These are phyloP conservation scores for Trematocara nigrifrons DNA, from an alignment of 2,113 vertebrate genomes.

Conservation along the genomic window DNA sequence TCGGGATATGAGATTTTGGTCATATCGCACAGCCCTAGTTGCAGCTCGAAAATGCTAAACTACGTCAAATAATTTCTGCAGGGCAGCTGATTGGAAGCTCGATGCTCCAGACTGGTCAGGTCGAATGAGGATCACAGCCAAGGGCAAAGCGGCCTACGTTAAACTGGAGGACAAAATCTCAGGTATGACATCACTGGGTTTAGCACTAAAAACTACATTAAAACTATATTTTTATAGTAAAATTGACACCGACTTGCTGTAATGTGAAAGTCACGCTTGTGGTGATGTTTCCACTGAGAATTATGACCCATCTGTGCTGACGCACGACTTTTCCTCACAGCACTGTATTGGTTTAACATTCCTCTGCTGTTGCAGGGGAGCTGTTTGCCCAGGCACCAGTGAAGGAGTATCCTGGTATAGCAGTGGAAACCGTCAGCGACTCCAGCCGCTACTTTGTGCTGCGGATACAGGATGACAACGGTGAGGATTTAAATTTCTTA, in stretches of 20 bases:
- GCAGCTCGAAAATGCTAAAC: background rate
- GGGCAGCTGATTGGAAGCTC: conserved; percentile 96
- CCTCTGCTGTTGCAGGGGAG: conserved; percentile 71
- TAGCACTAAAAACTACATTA: rapidly evolving
- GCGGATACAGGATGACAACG: conserved; percentile 87
- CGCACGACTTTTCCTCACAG: background rate
- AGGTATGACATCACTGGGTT: conserved; percentile 57
- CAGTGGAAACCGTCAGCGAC: conserved; percentile 86
- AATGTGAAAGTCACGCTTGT: background rate
- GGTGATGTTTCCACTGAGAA: background rate
- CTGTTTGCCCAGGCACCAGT: conserved; percentile 90
- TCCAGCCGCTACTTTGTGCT: conserved; percentile 91
- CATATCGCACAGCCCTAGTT: no score
- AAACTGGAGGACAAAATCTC: conserved; percentile 94
- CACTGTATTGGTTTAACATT: background rate
- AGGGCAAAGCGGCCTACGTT: conserved; percentile 86
- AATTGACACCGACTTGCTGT: background rate
- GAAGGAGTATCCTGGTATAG: conserved; percentile 82
- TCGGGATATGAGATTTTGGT: no score
- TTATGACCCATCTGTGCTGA: background rate
- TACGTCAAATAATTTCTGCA: conserved; percentile 25
- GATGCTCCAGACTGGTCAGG: conserved; percentile 92
- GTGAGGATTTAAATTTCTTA: conserved; percentile 55
- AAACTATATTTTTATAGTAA: background rate
- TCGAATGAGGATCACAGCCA: conserved; percentile 87